Evolutionary conservation across 2,113 vertebrate species (phyloP).

Genomic region (Hymenochirus boettgeri): DNA sequence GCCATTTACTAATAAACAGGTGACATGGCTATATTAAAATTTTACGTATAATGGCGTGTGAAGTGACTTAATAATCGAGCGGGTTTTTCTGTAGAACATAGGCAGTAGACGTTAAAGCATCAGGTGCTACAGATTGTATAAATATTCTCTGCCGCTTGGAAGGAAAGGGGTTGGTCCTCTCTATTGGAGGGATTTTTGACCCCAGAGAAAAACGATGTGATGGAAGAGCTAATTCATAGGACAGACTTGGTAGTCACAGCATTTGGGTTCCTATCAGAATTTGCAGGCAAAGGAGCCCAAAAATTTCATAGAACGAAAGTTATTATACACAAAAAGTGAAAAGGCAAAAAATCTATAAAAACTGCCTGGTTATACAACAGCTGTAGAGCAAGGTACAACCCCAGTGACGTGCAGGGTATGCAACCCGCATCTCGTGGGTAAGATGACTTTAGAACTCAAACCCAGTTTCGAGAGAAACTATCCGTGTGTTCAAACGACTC

Average conservation of each 20-base stretch:
- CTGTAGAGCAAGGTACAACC: background rate
- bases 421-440: too few relatives aligned
- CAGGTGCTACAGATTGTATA: conserved; percentile 96
- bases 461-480: too few relatives aligned
- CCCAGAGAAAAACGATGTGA: conserved; percentile 81
- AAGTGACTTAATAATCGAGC: conserved; percentile 98
- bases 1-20: conserved; percentile 98
- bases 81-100: conserved; percentile 90
- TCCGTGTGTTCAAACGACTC: too few relatives aligned
- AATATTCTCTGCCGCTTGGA: conserved; percentile 96
- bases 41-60: conserved; percentile 98
- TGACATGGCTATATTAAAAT: conserved; percentile 96
- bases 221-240: conserved; percentile 95
- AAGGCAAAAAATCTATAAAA: conserved; percentile 25
- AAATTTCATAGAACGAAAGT: too few relatives aligned
- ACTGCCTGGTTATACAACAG: background rate
- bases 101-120: conserved; percentile 95
- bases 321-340: too few relatives aligned
- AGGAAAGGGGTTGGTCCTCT: conserved; percentile 98
- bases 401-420: conserved; percentile 12
- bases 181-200: conserved; percentile 84
- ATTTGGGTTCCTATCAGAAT: too few relatives aligned
- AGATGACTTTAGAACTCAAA: too few relatives aligned
- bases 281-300: too few relatives aligned
- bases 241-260: conserved; percentile 41